Conservation (phyloP, 2,888 invertebrate genomes). For the Julus scandinavius region DNA sequence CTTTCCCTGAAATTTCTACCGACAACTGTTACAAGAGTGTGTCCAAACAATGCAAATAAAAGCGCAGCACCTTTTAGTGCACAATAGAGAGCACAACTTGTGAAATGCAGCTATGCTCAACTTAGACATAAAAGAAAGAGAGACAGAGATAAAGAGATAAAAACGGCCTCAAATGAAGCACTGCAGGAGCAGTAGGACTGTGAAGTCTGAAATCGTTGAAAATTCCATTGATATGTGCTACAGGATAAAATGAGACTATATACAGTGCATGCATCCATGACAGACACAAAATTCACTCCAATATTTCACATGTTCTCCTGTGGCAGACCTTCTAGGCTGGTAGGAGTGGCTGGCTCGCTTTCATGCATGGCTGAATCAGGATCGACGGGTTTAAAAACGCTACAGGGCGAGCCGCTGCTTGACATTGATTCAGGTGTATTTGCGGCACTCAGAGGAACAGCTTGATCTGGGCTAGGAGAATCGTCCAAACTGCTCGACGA, state of each 20-base stretch:
- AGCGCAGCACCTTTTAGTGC: neutral
- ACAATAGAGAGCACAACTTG: neutral
- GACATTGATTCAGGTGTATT: constrained; percentile 74
- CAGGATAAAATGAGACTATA: constrained; percentile 4
- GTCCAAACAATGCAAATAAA: neutral
- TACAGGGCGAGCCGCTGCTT: constrained; percentile 72
- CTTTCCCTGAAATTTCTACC: neutral
- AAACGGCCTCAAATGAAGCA: neutral
- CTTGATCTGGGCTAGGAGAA: constrained; percentile 60
- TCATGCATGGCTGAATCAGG: constrained; percentile 57
- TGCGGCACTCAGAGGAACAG: constrained; percentile 71
- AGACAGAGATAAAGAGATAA: neutral
- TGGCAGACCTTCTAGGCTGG: neutral
- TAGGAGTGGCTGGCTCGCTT: constrained; percentile 56
- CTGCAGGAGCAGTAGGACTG: neutral
- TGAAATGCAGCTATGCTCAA: neutral
- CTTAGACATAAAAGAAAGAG: neutral
- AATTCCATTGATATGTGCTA: neutral
- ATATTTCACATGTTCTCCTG: constrained; percentile 45
- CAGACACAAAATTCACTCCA: neutral
- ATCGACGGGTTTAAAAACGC: constrained; percentile 71
- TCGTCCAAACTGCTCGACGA: constrained; percentile 60
- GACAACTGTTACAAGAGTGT: neutral
- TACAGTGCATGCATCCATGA: neutral
- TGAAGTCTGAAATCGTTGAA: neutral